Evolutionary conservation across 1,140 invertebrate species (phyloP), one percentile per base, ranked within the genome.

Genomic region (Cydia splendana): DNA sequence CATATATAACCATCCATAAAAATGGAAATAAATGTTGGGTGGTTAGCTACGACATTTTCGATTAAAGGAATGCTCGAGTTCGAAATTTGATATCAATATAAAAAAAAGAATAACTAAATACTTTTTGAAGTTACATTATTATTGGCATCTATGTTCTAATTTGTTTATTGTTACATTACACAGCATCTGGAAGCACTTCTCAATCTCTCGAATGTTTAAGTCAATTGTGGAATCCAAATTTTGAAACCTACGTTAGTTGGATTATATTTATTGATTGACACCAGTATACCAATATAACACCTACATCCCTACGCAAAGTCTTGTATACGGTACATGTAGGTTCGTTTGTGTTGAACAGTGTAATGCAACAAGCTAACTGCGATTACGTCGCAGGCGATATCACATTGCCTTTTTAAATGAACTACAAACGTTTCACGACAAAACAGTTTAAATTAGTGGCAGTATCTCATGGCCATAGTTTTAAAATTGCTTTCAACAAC

Each of bases 101-200:
- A 15, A 13, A 71, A 38, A 71, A n/a, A 34, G 7, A 15, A 71
- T 15, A 69, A 38, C 28, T 34, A 69, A 69, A 69, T 38, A 71
- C 67, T 15, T 67, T 67, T 38, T 71, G 30, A 42, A 71, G 34
- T 62, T 38, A 38, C 34, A 18, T 38, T 34, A 18, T 18, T 38
- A 38, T 18, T 45, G 67, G 30, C 30, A 71, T 71, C 38, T 71
- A 71, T 38, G 67, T 38, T 38, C 76, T 71, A 76, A 76, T 24
- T 20, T 34, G 20, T 77, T 81, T 81, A 81, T 81, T 81, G 78
- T 81, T 81, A 77, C 51, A 57, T 79, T 77, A 78, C 80, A 81
- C 80, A 81, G 78, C 80, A 81, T 80, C 80, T 84, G 81, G 82
- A 84, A 84, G 82, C 82, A 82, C 82, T 81, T 78, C 75, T 78